phyloP scores from a whole-genome alignment of 2,797 vertebrate species.

The Pagetopsis macropterus region DNA sequence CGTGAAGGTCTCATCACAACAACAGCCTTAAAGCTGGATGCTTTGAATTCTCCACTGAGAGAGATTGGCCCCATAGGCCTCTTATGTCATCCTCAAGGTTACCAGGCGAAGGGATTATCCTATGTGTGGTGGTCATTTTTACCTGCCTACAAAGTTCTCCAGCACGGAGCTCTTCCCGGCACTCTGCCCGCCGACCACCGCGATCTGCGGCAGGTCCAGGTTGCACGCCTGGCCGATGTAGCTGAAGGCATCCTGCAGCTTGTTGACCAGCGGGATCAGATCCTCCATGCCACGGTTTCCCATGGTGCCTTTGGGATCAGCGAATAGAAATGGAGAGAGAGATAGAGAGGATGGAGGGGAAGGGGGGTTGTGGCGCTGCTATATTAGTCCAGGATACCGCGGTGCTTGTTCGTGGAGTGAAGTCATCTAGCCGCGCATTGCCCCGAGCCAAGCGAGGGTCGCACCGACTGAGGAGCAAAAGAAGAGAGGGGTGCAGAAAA shows the following conservation, averaged over 20 bases:
- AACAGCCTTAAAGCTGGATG: slow-evolving; percentile 41
- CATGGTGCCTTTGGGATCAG: slow-evolving; percentile 77
- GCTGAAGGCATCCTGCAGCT: slow-evolving; percentile 94
- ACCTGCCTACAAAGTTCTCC: slow-evolving; percentile 98
- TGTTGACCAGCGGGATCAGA: slow-evolving; percentile 94
- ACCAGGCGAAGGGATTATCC: slow-evolving; percentile 71
- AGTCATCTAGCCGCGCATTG: slow-evolving; percentile 79
- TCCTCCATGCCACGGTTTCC: slow-evolving; percentile 93
- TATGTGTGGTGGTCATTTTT: slow-evolving; percentile 73
- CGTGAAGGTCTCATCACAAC: slow-evolving; percentile 15
- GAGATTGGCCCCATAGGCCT: slow-evolving; percentile 62
- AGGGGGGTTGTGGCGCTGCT: slow-evolving; percentile 65
- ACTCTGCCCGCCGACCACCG: slow-evolving; percentile 95
- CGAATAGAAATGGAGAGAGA: slow-evolving; percentile 49
- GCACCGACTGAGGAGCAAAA: slow-evolving; percentile 63
- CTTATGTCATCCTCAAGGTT: slow-evolving; percentile 76
- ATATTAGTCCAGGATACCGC: slow-evolving; percentile 80
- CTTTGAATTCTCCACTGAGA: slow-evolving; percentile 56
- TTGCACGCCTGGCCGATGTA: slow-evolving; percentile 92
- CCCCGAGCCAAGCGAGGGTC: slow-evolving; percentile 77
- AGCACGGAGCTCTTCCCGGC: slow-evolving; percentile 96
- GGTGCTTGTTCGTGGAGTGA: slow-evolving; percentile 78
- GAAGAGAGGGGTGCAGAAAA: slow-evolving; percentile 19
- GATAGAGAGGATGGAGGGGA: slow-evolving; percentile 14
- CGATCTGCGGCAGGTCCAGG: slow-evolving; percentile 95